Evolutionary conservation across 2,888 invertebrate species (phyloP).

Genomic region (Mechanitis mazaeus): DNA sequence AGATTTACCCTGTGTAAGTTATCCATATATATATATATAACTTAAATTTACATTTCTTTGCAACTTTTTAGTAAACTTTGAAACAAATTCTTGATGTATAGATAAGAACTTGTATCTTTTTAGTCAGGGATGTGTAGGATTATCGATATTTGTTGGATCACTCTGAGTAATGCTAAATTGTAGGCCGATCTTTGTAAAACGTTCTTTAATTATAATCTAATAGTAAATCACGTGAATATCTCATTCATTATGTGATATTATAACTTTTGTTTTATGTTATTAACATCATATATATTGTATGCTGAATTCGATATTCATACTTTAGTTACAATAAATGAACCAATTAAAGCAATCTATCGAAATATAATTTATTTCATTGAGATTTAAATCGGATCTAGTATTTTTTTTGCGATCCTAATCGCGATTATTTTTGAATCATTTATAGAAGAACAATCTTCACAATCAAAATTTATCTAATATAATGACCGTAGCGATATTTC

Average conservation of each 20-base stretch:
- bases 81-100: conserved; percentile 92
- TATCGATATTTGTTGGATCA: conserved; percentile 88
- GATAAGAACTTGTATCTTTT: conserved; percentile 90
- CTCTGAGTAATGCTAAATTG: conserved; percentile 85
- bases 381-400: too few relatives aligned
- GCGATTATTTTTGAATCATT: too few relatives aligned
- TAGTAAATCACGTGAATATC: too few relatives aligned
- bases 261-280: too few relatives aligned
- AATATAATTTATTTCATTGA: too few relatives aligned
- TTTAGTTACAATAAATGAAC: not conserved
- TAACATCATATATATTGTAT: too few relatives aligned
- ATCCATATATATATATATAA: conserved; percentile 85
- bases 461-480: conserved; percentile 23
- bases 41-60: conserved; percentile 83
- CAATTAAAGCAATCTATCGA: not conserved
- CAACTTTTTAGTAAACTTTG: conserved; percentile 84
- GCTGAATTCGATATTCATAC: too few relatives aligned
- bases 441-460: not conserved
- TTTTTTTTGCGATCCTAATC: too few relatives aligned
- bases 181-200: conserved; percentile 82
- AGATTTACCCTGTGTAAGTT: conserved; percentile 88
- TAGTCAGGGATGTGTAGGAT: conserved; percentile 88
- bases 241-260: too few relatives aligned
- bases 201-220: too few relatives aligned
- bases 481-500: conserved; percentile 26